Conservation (phyloP, 2,797 vertebrate genomes). For the Crenichthys baileyi region DNA sequence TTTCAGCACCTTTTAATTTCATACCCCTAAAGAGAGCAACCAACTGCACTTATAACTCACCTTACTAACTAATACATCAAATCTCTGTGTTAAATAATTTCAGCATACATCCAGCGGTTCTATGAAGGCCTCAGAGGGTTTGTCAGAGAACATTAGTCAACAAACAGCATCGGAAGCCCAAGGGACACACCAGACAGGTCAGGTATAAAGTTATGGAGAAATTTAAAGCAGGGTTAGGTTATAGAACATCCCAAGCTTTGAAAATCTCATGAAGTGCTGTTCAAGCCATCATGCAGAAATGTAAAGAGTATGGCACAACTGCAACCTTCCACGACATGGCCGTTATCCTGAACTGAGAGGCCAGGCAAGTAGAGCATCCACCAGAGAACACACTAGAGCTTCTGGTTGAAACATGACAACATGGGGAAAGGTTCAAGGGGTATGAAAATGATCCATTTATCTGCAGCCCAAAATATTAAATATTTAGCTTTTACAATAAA, state of each 20-base stretch:
- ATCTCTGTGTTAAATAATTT: not conserved
- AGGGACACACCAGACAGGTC: not conserved
- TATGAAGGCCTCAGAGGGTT: not conserved
- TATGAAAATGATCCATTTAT: not conserved
- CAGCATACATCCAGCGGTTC: not conserved
- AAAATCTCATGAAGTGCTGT: too few species aligned
- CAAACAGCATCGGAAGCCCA: not conserved
- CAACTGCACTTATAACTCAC: not conserved
- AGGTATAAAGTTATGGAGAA: not conserved
- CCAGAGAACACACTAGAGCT: not conserved
- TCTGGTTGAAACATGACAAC: not conserved
- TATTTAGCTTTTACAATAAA: not conserved
- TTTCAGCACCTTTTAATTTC: not conserved
- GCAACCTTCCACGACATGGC: too few species aligned
- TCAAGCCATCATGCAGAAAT: too few species aligned
- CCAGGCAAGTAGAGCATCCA: too few species aligned
- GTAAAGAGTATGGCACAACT: too few species aligned
- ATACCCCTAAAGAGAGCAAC: not conserved
- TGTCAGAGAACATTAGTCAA: not conserved
- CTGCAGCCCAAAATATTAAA: not conserved
- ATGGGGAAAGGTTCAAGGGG: not conserved
- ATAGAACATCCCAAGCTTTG: not conserved
- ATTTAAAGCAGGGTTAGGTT: not conserved
- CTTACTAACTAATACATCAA: not conserved
- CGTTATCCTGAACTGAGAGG: too few species aligned